Conservation (phyloP, 2,113 vertebrate genomes). For the Leptobrachium ailaonicum region DNA sequence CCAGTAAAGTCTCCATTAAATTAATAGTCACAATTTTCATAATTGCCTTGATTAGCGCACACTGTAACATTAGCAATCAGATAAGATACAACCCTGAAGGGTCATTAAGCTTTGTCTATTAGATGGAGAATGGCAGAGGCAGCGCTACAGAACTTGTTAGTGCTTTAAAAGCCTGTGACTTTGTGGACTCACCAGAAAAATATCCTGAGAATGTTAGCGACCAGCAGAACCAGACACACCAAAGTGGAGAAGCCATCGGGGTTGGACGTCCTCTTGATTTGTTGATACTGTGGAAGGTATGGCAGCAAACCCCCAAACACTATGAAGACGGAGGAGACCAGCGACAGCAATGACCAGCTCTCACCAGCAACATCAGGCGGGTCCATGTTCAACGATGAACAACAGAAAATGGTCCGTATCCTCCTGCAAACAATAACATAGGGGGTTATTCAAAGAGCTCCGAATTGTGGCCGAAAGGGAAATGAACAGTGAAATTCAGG, state of each 20-base stretch:
- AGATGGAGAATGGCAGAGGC: too few relatives aligned
- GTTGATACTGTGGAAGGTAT: conserved; percentile 77
- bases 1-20: too few relatives aligned
- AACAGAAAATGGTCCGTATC: too few relatives aligned
- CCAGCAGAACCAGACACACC: conserved; percentile 75
- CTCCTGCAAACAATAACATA: background rate
- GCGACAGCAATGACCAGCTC: conserved; percentile 65
- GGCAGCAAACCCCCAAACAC: conserved; percentile 74
- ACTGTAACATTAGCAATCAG: too few relatives aligned
- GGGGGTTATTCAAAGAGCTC: background rate
- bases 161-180: too few relatives aligned
- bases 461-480: too few relatives aligned
- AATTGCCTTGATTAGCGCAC: too few relatives aligned
- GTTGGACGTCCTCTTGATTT: conserved; percentile 70
- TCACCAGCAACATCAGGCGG: conserved; percentile 44
- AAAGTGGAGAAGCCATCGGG: conserved; percentile 77
- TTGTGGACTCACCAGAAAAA: conserved; percentile 75
- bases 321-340: conserved; percentile 71
- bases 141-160: too few relatives aligned
- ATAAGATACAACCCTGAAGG: too few relatives aligned
- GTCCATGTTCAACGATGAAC: conserved; percentile 34
- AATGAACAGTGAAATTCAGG: too few relatives aligned
- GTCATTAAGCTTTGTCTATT: too few relatives aligned
- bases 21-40: too few relatives aligned
- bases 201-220: conserved; percentile 78